Conservation (phyloP, 2,888 invertebrate genomes). For the Eupithecia subumbrata region DNA sequence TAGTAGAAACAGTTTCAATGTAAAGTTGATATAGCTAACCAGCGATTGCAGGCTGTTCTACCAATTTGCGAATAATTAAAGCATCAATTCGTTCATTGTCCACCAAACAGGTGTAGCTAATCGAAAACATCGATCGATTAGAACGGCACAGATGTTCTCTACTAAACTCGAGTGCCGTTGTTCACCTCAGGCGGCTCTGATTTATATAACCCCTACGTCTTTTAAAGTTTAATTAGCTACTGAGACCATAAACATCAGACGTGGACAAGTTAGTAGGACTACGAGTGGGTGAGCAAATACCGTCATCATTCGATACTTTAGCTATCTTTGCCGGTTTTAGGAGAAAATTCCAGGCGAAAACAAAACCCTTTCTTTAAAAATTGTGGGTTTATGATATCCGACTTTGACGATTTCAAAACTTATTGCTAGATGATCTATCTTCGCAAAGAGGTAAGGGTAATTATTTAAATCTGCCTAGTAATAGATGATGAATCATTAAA, state of each 20-base stretch:
- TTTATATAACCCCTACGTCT: constrained; percentile 22
- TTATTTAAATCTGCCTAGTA: background rate
- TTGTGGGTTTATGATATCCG: background rate
- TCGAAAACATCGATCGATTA: constrained; percentile 31
- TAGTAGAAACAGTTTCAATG: background rate
- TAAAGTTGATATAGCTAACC: background rate
- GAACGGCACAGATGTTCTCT: constrained; percentile 41
- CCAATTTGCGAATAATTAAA: background rate
- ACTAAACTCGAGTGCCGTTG: constrained; percentile 48
- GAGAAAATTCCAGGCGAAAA: background rate
- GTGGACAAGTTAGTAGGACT: background rate
- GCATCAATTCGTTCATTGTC: constrained; percentile 6
- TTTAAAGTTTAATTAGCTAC: constrained; percentile 13
- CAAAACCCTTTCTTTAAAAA: background rate
- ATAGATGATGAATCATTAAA: constrained; percentile 41
- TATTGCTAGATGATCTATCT: background rate
- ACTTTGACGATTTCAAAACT: background rate
- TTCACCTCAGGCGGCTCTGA: constrained; percentile 33
- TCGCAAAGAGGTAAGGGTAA: background rate
- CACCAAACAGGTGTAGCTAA: constrained; percentile 19
- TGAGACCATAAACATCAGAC: background rate
- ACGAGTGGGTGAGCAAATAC: background rate
- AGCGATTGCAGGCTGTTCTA: background rate
- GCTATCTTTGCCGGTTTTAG: background rate
- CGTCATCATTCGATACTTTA: background rate